Conservation (phyloP, 2,113 vertebrate genomes). For the Porphyrio hochstetteri region DNA sequence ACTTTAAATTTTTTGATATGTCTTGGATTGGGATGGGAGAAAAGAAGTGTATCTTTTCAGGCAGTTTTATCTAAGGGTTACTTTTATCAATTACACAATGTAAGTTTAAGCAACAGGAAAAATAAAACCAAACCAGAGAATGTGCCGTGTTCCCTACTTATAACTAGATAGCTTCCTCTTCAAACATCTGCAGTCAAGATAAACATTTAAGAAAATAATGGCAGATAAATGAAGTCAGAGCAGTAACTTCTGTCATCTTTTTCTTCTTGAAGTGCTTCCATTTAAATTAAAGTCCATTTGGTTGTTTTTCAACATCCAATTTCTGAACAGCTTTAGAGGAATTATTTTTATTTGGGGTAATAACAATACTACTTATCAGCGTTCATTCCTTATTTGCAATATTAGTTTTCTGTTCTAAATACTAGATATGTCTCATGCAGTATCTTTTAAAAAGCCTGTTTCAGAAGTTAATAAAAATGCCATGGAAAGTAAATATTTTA, state of each 20-base stretch:
- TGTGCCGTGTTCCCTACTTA: not conserved
- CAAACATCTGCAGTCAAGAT: not conserved
- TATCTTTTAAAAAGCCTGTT: not conserved
- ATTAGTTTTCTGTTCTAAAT: not conserved
- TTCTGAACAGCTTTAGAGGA: not conserved
- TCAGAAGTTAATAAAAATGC: constrained; percentile 36
- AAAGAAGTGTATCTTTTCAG: not conserved
- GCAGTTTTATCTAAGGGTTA: not conserved
- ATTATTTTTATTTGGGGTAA: not conserved
- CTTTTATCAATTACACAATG: not conserved
- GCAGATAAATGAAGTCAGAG: not conserved
- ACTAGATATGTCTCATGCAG: not conserved
- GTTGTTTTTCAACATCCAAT: not conserved
- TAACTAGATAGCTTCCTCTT: not conserved
- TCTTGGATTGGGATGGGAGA: not conserved
- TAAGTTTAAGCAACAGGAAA: not conserved
- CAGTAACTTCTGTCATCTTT: not conserved
- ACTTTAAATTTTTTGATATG: not conserved
- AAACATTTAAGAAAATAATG: not conserved
- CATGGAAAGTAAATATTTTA: constrained; percentile 39
- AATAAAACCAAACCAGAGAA: not conserved
- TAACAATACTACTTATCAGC: not conserved
- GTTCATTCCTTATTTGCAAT: constrained; percentile 5
- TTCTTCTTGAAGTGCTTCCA: not conserved
- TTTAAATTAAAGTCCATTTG: not conserved